Conservation (phyloP, 1,140 invertebrate genomes). For the Tetramorium alpestre region DNA sequence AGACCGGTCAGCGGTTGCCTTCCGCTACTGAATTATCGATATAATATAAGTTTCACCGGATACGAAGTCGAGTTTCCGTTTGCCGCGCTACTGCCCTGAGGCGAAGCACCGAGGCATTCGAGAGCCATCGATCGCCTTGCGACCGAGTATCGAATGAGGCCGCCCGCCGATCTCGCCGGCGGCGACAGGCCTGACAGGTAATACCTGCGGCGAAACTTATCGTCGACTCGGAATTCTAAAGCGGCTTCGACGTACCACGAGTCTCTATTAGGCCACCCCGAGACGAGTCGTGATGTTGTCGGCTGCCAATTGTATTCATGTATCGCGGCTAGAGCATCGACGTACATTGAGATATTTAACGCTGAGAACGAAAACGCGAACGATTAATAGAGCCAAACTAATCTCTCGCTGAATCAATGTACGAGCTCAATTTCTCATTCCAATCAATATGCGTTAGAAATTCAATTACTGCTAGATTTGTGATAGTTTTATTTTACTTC, state of each 20-base stretch:
- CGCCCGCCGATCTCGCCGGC: conserved; percentile 54
- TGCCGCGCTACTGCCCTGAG: conserved; percentile 22
- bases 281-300: neutral
- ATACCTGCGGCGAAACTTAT: conserved; percentile 74
- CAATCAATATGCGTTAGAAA: neutral
- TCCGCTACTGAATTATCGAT: conserved; percentile 71
- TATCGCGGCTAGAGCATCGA: neutral
- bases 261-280: conserved; percentile 67
- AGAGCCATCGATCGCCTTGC: conserved; percentile 63
- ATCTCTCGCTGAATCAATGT: neutral
- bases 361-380: neutral
- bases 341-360: neutral
- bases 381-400: neutral
- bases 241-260: conserved; percentile 63
- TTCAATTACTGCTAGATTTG: neutral
- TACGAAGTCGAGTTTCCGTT: conserved; percentile 61
- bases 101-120: conserved; percentile 14
- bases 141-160: conserved; percentile 61
- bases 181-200: conserved; percentile 73
- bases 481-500: neutral
- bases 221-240: conserved; percentile 74
- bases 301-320: neutral
- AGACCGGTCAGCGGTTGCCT: conserved; percentile 48
- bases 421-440: too few relatives aligned
- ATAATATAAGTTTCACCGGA: conserved; percentile 71